Conservation (phyloP, 1,140 invertebrate genomes). For the Holcopasites calliopsidis region DNA sequence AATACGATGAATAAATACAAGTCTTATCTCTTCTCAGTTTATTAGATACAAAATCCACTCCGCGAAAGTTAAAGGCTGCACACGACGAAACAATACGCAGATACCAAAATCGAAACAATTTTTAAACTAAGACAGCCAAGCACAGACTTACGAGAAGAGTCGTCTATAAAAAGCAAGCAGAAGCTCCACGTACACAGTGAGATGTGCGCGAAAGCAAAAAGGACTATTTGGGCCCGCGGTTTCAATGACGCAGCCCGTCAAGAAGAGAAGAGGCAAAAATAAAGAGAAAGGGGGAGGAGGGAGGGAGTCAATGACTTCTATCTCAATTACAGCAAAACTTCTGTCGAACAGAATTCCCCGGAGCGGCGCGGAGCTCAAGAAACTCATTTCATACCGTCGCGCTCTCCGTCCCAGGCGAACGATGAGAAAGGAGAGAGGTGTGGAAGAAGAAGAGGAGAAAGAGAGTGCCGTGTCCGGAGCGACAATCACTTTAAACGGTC, state of each 20-base stretch:
- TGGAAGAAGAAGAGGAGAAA: constrained; percentile 5
- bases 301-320: constrained; percentile 5
- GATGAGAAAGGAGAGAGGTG: neutral
- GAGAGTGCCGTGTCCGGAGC: neutral
- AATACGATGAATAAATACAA: too few relatives aligned
- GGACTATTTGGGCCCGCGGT: neutral
- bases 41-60: too few relatives aligned
- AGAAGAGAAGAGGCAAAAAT: neutral
- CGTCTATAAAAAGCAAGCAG: too few relatives aligned
- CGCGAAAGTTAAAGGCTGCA: too few relatives aligned
- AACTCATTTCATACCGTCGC: constrained; percentile 29
- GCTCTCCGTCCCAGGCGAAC: neutral
- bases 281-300: neutral
- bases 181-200: too few relatives aligned
- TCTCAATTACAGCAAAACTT: constrained; percentile 30
- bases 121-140: too few relatives aligned
- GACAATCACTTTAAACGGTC: constrained; percentile 36
- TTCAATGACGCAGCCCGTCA: neutral
- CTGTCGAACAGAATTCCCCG: constrained; percentile 26
- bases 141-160: too few relatives aligned
- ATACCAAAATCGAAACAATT: too few relatives aligned
- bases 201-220: too few relatives aligned
- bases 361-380: constrained; percentile 19
- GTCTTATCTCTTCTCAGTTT: too few relatives aligned
- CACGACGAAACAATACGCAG: too few relatives aligned